Evolutionary conservation across 2,888 invertebrate genomes (phyloP), one percentile per base, ranked within the genome.

Genomic region (Syrphus vitripennis): DNA sequence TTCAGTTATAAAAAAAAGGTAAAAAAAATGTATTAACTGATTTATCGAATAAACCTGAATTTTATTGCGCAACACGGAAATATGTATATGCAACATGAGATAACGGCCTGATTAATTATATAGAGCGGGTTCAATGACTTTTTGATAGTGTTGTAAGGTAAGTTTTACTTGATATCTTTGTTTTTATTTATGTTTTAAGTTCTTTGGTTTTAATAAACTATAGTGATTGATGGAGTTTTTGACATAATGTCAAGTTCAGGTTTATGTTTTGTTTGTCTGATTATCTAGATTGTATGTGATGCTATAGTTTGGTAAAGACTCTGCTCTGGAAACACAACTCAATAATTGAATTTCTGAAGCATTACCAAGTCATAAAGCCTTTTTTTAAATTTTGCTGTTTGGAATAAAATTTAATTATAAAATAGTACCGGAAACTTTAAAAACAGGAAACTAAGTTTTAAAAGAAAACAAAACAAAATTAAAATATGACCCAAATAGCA

Each of bases 21-120:
- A 40, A 65, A 48, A 74, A 37, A 74, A 69, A 53, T n/a, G n/a
- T n/a, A 31, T 29, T 65, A 45, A 55, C 45, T 59, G 77, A 81
- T 86, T 86, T 81, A 78, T 78, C 74, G 72, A 82, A 74, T 74
- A 82, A 86, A 86, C 86, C 82, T 82, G 86, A 86, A 86, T 78
- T 45, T 74, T 40, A 72, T 86, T 86, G 81, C 81, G 82, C 86
- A 86, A 86, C 78, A 82, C 82, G 86, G 86, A 86, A 86, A 86
- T 78, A 82, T 48, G 21, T 21, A 48, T 45, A 65, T 82, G 74
- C 74, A 75, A 59, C 57, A 72, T 69, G 16, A 81, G 84, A 63
- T 74, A 74, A 72, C 69, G 42, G 50, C n/a, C 26, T 14, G 34
- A 29, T 40, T 1, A 50, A 9, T 12, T 50, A 50, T 65, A 45